These are phyloP conservation scores for Eolophus roseicapilla DNA, from an alignment of 2,113 vertebrate species.

Conservation along the genomic window DNA sequence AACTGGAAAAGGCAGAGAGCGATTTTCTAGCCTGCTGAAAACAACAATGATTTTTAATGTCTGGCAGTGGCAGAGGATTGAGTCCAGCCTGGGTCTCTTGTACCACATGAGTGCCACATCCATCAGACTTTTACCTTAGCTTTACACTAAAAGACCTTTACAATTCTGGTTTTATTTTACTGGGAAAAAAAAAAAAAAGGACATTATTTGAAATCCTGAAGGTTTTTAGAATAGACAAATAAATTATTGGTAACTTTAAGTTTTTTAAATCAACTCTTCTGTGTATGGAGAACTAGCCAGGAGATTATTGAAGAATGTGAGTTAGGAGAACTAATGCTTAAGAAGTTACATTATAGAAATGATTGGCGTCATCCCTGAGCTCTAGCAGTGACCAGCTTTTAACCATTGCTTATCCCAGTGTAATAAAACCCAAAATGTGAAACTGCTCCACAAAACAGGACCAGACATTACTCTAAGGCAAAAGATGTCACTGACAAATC, in stretches of 20 bases:
- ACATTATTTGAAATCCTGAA: neutral
- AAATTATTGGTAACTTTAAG: neutral
- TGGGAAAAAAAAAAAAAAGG: accelerated
- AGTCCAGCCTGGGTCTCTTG: neutral
- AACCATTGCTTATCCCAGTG: neutral
- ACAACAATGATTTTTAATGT: neutral
- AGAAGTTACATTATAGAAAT: neutral
- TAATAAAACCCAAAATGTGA: neutral
- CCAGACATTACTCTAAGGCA: neutral
- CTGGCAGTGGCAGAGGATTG: neutral
- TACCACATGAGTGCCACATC: neutral
- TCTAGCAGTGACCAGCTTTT: neutral
- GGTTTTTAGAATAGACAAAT: neutral
- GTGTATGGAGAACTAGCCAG: neutral
- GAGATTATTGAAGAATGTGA: neutral
- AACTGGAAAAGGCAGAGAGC: too few species aligned
- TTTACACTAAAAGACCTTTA: neutral
- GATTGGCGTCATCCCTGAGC: neutral
- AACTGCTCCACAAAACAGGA: neutral
- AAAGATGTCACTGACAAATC: neutral
- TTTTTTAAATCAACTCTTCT: neutral
- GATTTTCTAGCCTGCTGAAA: neutral
- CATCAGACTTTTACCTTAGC: neutral
- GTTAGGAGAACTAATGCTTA: neutral
- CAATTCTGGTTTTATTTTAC: neutral